Evolutionary conservation across 1,140 invertebrate genomes (phyloP).

Genomic region (Philotrypesis tridentata): DNA sequence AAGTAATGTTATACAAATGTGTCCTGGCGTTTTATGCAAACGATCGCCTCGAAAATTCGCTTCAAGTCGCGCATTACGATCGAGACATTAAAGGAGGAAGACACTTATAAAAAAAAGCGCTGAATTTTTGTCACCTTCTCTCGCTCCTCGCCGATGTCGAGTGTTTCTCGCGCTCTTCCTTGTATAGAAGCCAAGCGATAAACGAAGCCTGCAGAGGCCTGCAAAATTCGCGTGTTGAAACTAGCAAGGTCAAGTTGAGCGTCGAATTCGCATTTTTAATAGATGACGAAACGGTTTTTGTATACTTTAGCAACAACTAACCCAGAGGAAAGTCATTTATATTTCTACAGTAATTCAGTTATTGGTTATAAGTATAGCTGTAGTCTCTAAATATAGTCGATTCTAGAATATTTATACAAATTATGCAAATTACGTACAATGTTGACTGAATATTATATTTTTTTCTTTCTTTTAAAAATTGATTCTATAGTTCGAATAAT

Average conservation of each 20-base stretch:
- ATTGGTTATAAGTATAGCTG: not conserved
- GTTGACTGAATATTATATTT: no score
- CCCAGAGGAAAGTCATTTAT: not conserved
- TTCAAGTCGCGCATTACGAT: not conserved
- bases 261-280: constrained; percentile 46
- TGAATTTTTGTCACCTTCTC: constrained; percentile 43
- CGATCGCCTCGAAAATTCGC: not conserved
- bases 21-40: not conserved
- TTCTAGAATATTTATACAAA: no score
- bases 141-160: not conserved
- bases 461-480: no score
- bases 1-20: not conserved
- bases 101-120: constrained; percentile 5
- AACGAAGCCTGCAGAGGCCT: constrained; percentile 33
- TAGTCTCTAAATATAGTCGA: no score
- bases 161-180: constrained; percentile 21
- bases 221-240: constrained; percentile 13
- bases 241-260: constrained; percentile 33
- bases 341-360: not conserved
- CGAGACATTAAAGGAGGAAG: not conserved
- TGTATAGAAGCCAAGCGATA: constrained; percentile 14
- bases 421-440: no score
- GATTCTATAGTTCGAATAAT: no score
- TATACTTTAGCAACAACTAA: constrained; percentile 17
- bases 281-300: constrained; percentile 34